Evolutionary conservation across 2,888 invertebrate species (phyloP).

Genomic region (Drosophila percnosoma): DNA sequence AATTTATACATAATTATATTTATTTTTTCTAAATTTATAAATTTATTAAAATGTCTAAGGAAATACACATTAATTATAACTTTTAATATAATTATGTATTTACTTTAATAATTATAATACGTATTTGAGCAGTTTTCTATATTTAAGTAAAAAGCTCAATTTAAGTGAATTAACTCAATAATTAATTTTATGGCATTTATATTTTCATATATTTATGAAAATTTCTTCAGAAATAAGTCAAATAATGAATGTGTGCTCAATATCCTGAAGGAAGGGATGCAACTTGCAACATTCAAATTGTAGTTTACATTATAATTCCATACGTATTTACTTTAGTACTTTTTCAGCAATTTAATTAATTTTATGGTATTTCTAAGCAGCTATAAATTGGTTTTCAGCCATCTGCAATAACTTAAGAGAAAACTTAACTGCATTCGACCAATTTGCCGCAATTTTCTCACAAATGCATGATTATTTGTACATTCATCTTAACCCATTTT

Average conservation of each 20-base stretch:
- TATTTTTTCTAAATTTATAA: neutral
- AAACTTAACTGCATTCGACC: neutral
- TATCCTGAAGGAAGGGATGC: neutral
- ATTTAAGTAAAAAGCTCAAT: neutral
- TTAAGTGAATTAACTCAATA: neutral
- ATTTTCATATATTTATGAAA: neutral
- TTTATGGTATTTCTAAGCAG: neutral
- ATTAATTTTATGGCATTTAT: neutral
- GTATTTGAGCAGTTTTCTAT: neutral
- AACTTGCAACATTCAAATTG: neutral
- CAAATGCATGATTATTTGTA: slow-evolving; percentile 28
- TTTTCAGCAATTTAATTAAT: neutral
- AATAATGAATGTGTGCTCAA: neutral
- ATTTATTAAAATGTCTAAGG: neutral
- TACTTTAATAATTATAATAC: neutral
- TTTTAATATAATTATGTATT: neutral
- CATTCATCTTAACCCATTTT: neutral
- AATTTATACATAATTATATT: neutral
- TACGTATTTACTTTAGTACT: neutral
- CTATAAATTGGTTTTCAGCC: neutral
- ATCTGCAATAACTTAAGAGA: neutral
- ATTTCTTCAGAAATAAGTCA: neutral
- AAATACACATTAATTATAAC: neutral
- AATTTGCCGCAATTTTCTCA: neutral
- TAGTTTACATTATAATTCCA: neutral